Evolutionary conservation across 1,140 invertebrate genomes (phyloP).

Genomic region (Drosophila kurseongensis): DNA sequence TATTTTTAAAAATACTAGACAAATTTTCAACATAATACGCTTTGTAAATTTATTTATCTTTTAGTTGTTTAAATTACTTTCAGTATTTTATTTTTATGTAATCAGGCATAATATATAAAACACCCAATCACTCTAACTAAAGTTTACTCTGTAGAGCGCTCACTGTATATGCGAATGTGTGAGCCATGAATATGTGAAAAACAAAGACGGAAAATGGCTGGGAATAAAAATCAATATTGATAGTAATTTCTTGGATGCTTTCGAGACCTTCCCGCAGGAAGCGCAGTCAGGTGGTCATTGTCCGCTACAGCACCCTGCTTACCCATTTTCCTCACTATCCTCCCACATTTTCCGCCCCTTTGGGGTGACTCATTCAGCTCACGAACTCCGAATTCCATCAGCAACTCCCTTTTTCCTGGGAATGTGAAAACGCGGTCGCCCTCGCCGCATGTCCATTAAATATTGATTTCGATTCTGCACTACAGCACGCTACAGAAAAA

Average conservation of each 20-base stretch:
- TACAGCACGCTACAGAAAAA: conserved; percentile 15
- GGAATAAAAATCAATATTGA: conserved; percentile 73
- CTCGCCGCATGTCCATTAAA: conserved; percentile 47
- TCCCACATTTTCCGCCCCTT: conserved; percentile 2
- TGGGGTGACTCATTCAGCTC: conserved; percentile 54
- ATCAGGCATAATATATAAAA: too few relatives aligned
- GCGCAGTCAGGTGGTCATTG: conserved; percentile 73
- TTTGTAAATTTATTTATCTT: too few relatives aligned
- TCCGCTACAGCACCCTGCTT: conserved; percentile 35
- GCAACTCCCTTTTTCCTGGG: conserved; percentile 12
- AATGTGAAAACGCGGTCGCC: conserved; percentile 42
- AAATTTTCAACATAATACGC: too few relatives aligned
- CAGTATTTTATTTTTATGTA: too few relatives aligned
- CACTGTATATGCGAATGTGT: conserved; percentile 43
- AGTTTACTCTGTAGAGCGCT: neutral
- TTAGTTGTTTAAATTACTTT: too few relatives aligned
- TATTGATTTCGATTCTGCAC: conserved; percentile 64
- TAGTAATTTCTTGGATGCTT: conserved; percentile 53
- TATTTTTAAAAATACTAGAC: too few relatives aligned
- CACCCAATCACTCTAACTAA: too few relatives aligned
- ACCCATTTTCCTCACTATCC: neutral
- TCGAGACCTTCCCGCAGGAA: conserved; percentile 30
- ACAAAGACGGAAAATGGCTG: conserved; percentile 41
- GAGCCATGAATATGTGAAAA: conserved; percentile 66
- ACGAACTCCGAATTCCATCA: conserved; percentile 28